Base-by-base conservation (phyloP, 2,797 vertebrate genomes). In the Crotalus adamanteus region DNA sequence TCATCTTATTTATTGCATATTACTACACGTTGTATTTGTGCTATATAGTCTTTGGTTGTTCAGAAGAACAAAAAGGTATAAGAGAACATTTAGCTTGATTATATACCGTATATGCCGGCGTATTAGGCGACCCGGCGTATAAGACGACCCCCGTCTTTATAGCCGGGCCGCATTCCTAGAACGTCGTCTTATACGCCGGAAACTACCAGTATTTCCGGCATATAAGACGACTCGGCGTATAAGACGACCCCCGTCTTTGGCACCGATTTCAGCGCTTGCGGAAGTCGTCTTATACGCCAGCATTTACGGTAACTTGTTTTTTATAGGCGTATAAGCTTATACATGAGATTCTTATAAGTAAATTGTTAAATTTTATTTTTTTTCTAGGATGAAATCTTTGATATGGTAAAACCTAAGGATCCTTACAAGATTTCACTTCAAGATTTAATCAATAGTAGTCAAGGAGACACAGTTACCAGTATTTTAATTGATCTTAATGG, bases 401-500 rank as follows among this genome's bases (percentile, higher is more conserved):
- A 99, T 96, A 99, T 99, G 99, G 99, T 99, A 95, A 99, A 99
- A 97, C 99, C 99, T 59, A 99, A 98, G 96, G 99, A 99, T 96
- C 99, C 99, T 60, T 98, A 98, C 94, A 99, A 98, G 97, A 99
- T 99, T 96, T 99, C 99, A 1, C 98, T 99, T 95, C 99, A 99
- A 97, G 99, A 99, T 95, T 97, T 99, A 97, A 99, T 99, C 92
- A 99, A 98, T 97, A 99, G 99, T 96, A 98, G 99, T 94, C 99
- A 99, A 97, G 99, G 99, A 11, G 99, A 99, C 96, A 99, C 99
- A 0, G 99, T 99, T 90, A 98, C 98, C 94, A 99, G 99, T 97
- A 99, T 99, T 97, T 98, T 99, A 57, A 99, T 99, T 14, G 99
- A 99, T 97, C 98, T 99, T 93, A 99, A 99, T 91, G 99, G 99